Conservation (phyloP, 1,140 invertebrate species). For the Myzus persicae region DNA sequence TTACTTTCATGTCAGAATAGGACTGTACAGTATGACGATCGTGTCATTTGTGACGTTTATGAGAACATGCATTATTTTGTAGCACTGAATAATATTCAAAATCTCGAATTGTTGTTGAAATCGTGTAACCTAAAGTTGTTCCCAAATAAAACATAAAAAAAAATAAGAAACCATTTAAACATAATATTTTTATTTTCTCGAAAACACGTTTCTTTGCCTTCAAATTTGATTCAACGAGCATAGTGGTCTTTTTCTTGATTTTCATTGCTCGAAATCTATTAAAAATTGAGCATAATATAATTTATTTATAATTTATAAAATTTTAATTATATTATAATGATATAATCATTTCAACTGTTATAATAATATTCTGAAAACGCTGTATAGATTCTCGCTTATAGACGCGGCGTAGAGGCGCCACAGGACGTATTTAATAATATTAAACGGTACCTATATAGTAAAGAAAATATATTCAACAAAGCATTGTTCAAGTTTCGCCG, state of each 20-base stretch:
- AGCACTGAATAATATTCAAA: background rate
- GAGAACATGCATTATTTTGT: background rate
- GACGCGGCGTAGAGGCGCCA: background rate
- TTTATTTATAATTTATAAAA: background rate
- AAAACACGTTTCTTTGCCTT: background rate
- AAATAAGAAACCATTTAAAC: background rate
- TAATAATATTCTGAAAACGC: background rate
- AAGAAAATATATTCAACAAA: background rate
- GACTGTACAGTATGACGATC: background rate
- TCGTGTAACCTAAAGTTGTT: background rate
- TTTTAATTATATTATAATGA: too few species aligned
- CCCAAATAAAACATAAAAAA: background rate
- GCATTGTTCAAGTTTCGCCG: background rate
- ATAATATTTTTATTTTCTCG: background rate
- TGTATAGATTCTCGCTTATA: background rate
- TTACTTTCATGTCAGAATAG: background rate
- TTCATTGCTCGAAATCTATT: background rate
- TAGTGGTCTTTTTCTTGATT: too few species aligned
- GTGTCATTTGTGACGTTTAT: too few species aligned
- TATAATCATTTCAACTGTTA: background rate
- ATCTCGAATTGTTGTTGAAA: background rate
- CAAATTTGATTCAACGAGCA: too few species aligned
- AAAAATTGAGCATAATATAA: background rate
- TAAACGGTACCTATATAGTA: background rate
- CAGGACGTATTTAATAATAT: background rate